Conservation (phyloP, 2,797 vertebrate species). For the Pseudochirops corinnae region DNA sequence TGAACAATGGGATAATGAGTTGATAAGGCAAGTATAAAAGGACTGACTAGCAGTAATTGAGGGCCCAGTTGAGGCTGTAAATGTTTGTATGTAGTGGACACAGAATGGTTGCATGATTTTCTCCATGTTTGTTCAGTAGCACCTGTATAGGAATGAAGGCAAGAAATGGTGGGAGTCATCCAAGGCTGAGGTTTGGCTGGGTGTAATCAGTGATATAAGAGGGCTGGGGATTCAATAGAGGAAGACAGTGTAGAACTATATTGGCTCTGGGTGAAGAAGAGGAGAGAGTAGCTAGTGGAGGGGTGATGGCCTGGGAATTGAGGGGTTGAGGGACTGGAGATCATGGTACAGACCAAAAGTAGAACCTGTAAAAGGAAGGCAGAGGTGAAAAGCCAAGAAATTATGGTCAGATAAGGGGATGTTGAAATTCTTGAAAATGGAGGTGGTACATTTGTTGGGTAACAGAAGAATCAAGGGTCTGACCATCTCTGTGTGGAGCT, state of each 20-base stretch:
- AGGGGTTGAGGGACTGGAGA: neutral
- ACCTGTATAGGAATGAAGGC: neutral
- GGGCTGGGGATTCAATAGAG: neutral
- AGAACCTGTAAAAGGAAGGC: neutral
- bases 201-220: neutral
- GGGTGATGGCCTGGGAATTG: neutral
- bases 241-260: neutral
- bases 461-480: neutral
- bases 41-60: neutral
- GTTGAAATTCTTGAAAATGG: neutral
- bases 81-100: neutral
- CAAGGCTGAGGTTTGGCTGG: neutral
- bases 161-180: neutral
- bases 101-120: neutral
- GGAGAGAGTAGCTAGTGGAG: neutral
- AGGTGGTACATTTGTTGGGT: neutral
- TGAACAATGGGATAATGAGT: neutral
- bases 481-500: neutral
- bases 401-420: neutral
- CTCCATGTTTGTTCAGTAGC: neutral
- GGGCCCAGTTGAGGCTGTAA: neutral
- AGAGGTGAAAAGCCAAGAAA: neutral
- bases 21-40: neutral
- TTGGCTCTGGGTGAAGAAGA: neutral
- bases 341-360: neutral